Evolutionary conservation across 2,888 invertebrate genomes (phyloP).

Genomic region (Spisula subtruncata): DNA sequence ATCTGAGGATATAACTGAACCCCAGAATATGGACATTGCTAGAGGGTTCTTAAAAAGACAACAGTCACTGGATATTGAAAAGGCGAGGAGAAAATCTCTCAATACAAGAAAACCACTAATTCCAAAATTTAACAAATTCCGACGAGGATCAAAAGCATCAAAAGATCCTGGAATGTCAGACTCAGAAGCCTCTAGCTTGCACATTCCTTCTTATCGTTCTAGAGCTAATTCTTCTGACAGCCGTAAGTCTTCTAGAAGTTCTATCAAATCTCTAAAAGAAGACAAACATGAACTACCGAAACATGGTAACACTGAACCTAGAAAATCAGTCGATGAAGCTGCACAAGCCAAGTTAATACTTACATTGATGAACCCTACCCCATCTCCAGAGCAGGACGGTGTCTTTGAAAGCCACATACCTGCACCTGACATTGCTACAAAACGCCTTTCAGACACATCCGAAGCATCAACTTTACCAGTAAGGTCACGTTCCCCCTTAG

Average conservation of each 20-base stretch:
- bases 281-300: not conserved
- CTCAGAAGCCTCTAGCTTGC: conserved; percentile 36
- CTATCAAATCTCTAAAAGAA: not conserved
- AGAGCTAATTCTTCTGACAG: conserved; percentile 50
- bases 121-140: conserved; percentile 6
- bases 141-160: conserved; percentile 32
- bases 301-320: not conserved
- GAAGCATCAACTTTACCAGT: not conserved
- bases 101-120: conserved; percentile 33
- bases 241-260: conserved; percentile 23
- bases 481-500: conserved; percentile 6
- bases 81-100: conserved; percentile 42
- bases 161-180: not conserved
- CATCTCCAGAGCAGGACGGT: conserved; percentile 38
- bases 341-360: conserved; percentile 60
- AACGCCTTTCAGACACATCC: not conserved
- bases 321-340: conserved; percentile 26
- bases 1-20: conserved; percentile 50
- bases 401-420: conserved; percentile 39
- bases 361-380: conserved; percentile 63
- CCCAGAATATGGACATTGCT: conserved; percentile 64
- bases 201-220: conserved; percentile 23
- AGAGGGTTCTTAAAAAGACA: conserved; percentile 49
- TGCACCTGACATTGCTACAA: not conserved
- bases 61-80: conserved; percentile 54